Conservation (phyloP, 2,113 vertebrate genomes). For the Myotis brandtii region DNA sequence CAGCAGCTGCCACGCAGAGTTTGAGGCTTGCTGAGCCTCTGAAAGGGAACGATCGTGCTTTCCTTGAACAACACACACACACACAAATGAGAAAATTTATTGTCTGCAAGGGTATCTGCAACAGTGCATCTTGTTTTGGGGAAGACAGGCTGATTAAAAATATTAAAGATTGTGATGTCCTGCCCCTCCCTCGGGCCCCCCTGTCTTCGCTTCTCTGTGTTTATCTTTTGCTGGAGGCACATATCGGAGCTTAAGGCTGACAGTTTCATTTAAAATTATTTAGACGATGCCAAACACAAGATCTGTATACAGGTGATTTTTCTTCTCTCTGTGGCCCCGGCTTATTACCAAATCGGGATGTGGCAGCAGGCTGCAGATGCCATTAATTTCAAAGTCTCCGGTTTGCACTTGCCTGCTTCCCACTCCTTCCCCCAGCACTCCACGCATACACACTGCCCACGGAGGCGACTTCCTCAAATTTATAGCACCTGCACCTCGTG, state of each 20-base stretch:
- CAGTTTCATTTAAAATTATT: slow-evolving; percentile 81
- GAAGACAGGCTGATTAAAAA: slow-evolving; percentile 59
- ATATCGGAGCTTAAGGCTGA: slow-evolving; percentile 74
- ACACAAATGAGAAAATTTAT: slow-evolving; percentile 48
- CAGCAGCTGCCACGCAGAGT: slow-evolving; percentile 10
- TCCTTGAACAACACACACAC: background rate
- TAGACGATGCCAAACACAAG: slow-evolving; percentile 61
- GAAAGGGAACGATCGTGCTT: slow-evolving; percentile 48
- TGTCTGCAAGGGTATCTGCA: slow-evolving; percentile 59
- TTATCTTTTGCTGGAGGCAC: slow-evolving; percentile 74
- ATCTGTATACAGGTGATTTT: slow-evolving; percentile 66
- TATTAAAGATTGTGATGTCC: slow-evolving; percentile 62
- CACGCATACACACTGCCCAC: background rate
- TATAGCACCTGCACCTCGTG: background rate
- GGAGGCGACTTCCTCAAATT: background rate
- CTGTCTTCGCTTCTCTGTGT: slow-evolving; percentile 27
- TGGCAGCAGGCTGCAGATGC: slow-evolving; percentile 65
- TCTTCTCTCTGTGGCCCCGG: slow-evolving; percentile 41
- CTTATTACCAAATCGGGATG: slow-evolving; percentile 17
- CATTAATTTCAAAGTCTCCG: slow-evolving; percentile 76
- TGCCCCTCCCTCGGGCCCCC: background rate
- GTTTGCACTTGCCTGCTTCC: slow-evolving; percentile 36
- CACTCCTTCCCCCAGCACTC: background rate
- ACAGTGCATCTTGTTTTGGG: slow-evolving; percentile 21
- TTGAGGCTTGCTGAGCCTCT: slow-evolving; percentile 66